Evolutionary conservation across 1,140 invertebrate species (phyloP), one percentile per base, ranked within the genome.

Genomic region (Probaryconus sp.): DNA sequence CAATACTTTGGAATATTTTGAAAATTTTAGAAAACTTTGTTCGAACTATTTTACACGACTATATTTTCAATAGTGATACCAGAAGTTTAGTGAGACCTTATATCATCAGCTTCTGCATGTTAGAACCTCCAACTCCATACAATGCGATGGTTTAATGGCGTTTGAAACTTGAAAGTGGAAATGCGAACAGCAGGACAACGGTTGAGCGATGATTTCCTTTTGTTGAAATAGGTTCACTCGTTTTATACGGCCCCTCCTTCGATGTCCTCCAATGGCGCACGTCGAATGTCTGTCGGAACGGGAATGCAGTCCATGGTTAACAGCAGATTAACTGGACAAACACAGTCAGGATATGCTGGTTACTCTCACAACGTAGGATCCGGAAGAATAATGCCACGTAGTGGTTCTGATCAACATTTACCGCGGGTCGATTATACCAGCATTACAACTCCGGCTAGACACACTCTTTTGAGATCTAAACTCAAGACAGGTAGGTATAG

Each of bases 331-430:
- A 71, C 83, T 13, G 85, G 88, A 37, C 89, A 89, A 73, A 84
- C 84, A 51, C 88, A 89, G 38, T 81, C 85, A 2, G 87, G 89
- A 61, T 90, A 90, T 70, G 26, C 53, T 9, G 73, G 82, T 9
- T 90, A 89, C 69, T 85, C 88, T 17, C 89, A 90, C 60, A 89
- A 89, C 45, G 72, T 83, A 6, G 83, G 83, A 40, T 84, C 82
- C 33, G 85, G 90, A 31, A 85, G 90, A 31, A 89, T 91, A 58
- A 93, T 95, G 86, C 94, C 94, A 1, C 89, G 94, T 50, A 95
- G 94, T 37, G 95, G 95, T 14, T 95, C 94, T 2, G 94, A 95
- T 85, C 94, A 96, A 78, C 94, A 95, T 84, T 87, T 95, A 56
- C 94, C 94, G 5, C 89, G 94, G 28, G 93, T 94, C 1, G 94